Evolutionary conservation across 2,113 vertebrate species (phyloP), one percentile per base, ranked within the genome.

Genomic region (Cryptotis parvus): DNA sequence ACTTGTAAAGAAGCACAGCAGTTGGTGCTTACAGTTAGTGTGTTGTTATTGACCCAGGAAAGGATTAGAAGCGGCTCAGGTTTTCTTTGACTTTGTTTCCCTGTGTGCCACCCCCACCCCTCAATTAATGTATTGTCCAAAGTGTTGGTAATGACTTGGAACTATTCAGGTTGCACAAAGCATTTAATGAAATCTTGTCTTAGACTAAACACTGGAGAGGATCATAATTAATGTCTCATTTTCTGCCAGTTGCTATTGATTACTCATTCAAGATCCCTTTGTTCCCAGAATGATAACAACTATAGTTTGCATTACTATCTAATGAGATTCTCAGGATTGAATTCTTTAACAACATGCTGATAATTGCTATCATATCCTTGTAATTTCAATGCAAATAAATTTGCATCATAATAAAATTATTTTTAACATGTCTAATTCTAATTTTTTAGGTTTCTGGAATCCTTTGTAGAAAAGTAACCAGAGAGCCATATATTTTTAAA

Each of bases 141-240:
- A 95, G 94, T 97, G 96, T 97, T 94, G 90, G 96, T 97, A 96
- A 97, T 97, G 96, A 94, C 96, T 98, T 95, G 77, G 94, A 97
- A 93, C 97, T 94, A 92, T 97, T 98, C 97, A 98, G 97, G 97
- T 98, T 98, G 97, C 97, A 98, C 97, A 98, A 98, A 98, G 97
- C 97, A 91, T 97, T 98, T 98, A 98, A 98, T 98, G 98, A 98
- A 98, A 98, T 97, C 97, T 97, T 98, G 96, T 97, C 96, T 97
- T 97, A 98, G 97, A 98, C 97, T 98, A 98, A 98, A 98, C 97
- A 97, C 96, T 94, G 82, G 96, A 98, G 97, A 97, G 96, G 94
- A 97, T 98, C 94, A 94, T 98, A 98, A 98, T 98, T 98, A 98
- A 98, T 97, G 97, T 97, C 97, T 98, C 97, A 97, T 98, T 98